Base-by-base conservation (phyloP, 2,797 vertebrate species). In the Psittacula echo region DNA sequence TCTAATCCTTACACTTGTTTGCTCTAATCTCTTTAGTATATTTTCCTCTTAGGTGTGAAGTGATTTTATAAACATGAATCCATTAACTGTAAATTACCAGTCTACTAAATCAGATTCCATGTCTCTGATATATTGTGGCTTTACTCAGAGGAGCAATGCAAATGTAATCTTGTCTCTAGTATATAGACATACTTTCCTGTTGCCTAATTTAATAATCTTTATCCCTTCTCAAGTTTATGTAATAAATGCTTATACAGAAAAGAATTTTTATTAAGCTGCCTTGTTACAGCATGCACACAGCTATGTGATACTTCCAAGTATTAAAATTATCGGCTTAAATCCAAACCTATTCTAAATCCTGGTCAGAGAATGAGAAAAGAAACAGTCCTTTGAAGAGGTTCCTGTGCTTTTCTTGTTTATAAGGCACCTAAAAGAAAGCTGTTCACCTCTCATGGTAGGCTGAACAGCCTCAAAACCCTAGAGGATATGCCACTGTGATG, bases 11-110 rank as follows among this genome's bases (percentile, higher is more conserved):
- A 42, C 11, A 16, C 41, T 89, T 81, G 54, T 41, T 84, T 84
- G 23, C 20, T 50, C 60, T 87, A 83, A 70, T 53, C 27, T 74
- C 22, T 91, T 92, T 53, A 72, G 54, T 62, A 24, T 50, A 26
- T 71, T 90, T 95, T 93, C 87, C 62, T 92, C 70, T 87, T 45
- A 93, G 72, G 56, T 4, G 6, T 90, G 93, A 94, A 93, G 62
- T 88, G 81, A 71, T 91, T 95, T 88, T 93, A 72, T 89, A 90
- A 89, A 75, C 42, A 61, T 51, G 51, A 83, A 73, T 74, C 67
- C 77, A 79, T 87, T 85, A 89, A 80, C 66, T 89, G 41, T 93
- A 81, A 78, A 77, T 85, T 87, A 58, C 27, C 51, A 32, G 67
- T 79, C n/a, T 48, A 81, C 37, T 91, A 71, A 91, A 92, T 94